phyloP scores from a whole-genome alignment of 1,140 invertebrate species.

The Antheraea pernyi region DNA sequence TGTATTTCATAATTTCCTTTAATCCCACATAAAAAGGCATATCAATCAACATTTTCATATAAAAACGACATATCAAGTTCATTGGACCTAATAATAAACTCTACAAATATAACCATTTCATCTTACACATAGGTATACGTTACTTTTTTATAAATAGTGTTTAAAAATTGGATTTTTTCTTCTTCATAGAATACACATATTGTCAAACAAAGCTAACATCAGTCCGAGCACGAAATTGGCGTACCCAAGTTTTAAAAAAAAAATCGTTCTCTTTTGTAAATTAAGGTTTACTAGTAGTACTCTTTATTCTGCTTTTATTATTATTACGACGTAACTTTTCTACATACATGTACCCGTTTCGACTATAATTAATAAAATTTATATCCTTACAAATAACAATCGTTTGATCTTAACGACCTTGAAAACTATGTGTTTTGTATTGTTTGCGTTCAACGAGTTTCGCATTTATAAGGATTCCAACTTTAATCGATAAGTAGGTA shows the following conservation, averaged over 20 bases:
- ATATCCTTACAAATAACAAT: not conserved
- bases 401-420: not conserved
- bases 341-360: no score
- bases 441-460: not conserved
- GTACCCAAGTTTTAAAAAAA: no score
- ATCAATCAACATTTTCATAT: not conserved
- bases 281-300: no score
- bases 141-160: no score
- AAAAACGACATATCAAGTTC: not conserved
- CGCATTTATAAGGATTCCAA: not conserved
- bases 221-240: no score
- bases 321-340: not conserved
- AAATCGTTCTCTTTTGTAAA: no score
- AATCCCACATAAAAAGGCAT: constrained; percentile 32
- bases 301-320: no score
- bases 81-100: not conserved
- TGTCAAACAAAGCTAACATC: no score
- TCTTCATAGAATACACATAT: no score
- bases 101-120: not conserved
- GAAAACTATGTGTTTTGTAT: not conserved
- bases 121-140: not conserved
- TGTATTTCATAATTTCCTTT: constrained; percentile 62
- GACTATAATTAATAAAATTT: not conserved
- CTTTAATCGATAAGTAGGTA: not conserved
- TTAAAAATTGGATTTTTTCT: no score